Evolutionary conservation across 2,888 invertebrate genomes (phyloP), one percentile per base, ranked within the genome.

Genomic region (Ormia ochracea): DNA sequence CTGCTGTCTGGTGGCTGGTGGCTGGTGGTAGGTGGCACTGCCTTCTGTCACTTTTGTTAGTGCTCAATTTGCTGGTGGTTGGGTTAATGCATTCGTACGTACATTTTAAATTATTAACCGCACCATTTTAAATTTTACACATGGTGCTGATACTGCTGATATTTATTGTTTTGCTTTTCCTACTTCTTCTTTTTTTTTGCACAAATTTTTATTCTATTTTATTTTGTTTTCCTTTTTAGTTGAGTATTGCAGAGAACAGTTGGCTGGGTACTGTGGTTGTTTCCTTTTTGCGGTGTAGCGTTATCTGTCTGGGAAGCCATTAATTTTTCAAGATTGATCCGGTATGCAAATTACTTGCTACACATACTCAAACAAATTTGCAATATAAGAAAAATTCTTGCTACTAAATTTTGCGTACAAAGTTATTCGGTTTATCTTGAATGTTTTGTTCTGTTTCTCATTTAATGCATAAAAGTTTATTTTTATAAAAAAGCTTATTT

Each of bases 271-370:
- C 61, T 54, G 4, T 28, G 68, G 33, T 31, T 81, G 77, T 81
- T 78, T 78, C 65, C 78, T 76, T 78, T 45, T 48, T 85, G 84
- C 82, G 85, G 85, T 83, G 82, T 84, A 84, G 85, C 85, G 84
- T 87, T 87, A 87, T 87, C 87, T 86, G 85, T 84, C 86, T 86
- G 86, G 87, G 85, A 87, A 87, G 85, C 87, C 87, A 87, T 87
- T 87, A 87, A 87, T 86, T 87, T 78, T 87, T 87, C 84, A 87
- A 86, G 87, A 87, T 87, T 87, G 87, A 87, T 87, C 87, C 87
- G 87, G 87, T 87, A 87, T 87, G 87, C 87, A 87, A 87, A 87
- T 87, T 86, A 86, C 86, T 85, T 86, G 83, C 84, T 65, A 52
- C 58, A 56, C 6, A 58, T 4, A 54, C 21, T 52, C 26, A 3